These are phyloP conservation scores for Cerastoderma edule DNA, from an alignment of 2,888 invertebrate genomes.

Conservation along the genomic window DNA sequence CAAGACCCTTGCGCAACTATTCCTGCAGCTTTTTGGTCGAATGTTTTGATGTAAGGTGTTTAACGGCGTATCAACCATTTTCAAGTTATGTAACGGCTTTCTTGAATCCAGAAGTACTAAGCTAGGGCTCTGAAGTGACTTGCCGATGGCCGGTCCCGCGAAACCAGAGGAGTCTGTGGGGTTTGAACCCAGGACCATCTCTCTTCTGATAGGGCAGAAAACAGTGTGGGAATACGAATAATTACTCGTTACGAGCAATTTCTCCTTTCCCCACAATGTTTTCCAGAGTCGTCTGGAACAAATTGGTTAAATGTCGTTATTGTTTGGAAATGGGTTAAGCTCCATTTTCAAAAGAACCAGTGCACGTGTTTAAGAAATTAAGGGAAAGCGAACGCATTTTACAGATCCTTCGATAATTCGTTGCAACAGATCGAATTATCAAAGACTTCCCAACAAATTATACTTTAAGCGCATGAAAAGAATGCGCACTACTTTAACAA, in stretches of 20 bases:
- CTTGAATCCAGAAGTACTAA: too few species aligned
- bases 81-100: too few species aligned
- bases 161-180: too few species aligned
- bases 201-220: too few species aligned
- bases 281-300: neutral
- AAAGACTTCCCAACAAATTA: constrained; percentile 4
- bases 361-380: neutral
- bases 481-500: neutral
- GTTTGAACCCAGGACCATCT: too few species aligned
- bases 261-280: neutral
- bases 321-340: neutral
- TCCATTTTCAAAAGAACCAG: neutral
- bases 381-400: neutral
- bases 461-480: too few species aligned
- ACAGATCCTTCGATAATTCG: neutral
- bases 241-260: constrained; percentile 3
- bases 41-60: too few species aligned
- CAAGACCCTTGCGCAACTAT: too few species aligned
- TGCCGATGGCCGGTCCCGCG: too few species aligned
- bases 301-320: neutral
- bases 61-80: too few species aligned
- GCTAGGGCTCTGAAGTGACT: too few species aligned
- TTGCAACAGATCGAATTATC: constrained; percentile 1
- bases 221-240: constrained; percentile 4
- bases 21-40: too few species aligned